Evolutionary conservation across 2,888 invertebrate species (phyloP), one percentile per base, ranked within the genome.

Genomic region (Arctia plantaginis): DNA sequence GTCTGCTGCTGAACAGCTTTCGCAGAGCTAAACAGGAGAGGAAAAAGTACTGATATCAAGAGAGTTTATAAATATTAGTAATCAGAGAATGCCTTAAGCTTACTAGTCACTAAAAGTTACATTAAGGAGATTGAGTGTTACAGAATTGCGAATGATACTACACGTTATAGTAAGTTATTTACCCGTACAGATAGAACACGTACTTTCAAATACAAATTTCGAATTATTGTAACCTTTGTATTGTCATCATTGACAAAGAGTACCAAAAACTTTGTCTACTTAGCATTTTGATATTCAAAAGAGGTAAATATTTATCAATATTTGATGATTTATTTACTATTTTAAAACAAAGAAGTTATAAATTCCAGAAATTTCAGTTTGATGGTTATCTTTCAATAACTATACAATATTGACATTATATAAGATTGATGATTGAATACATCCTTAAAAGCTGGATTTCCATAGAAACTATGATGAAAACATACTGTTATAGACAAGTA

Each of bases 391-490:
- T 66, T 66, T 51, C 55, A 30, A 62, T 74, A 74, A 23, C 70
- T 39, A 70, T 51, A 62, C 30, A 66, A 59, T 72, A 72, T 72
- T 72, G 72, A 72, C 69, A 72, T 66, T 59, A 64, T 27, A 39
- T 47, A 72, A 69, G 72, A 72, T 75, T 69, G 62, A 75, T 75
- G 66, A 41, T 12, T 39, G 10, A 35, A 27, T 55, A 69, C 13
- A 39, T 39, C 8, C 15, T n/a, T 47, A 27, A 33, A 69, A 59
- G 39, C 39, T 27, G 55, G 33, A 74, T 67, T 75, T 51, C 64
- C 75, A 75, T 75, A 68, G 75, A 65, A 75, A 75, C 75, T 51
- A 59, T 20, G 20, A 27, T 33, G 39, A 69, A 69, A 69, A 69
- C 69, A 69, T 39, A 69, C 35, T 23, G 7, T 41, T 41, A 13